Evolutionary conservation across 1,140 invertebrate genomes (phyloP), one percentile per base, ranked within the genome.

Genomic region (Whitmania pigra): DNA sequence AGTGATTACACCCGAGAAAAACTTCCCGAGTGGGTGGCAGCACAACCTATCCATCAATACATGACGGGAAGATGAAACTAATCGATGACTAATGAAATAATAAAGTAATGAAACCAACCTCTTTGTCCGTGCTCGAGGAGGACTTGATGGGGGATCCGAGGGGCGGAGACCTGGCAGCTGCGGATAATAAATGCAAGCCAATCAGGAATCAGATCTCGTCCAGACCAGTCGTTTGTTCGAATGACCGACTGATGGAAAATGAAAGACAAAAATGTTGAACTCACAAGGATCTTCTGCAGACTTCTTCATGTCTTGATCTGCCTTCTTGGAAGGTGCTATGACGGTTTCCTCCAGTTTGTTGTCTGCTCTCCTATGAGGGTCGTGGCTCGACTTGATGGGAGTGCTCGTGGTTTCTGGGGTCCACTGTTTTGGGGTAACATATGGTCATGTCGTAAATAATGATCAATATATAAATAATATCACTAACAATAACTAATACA

Each of bases 401-500:
- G 69, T 70, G 43, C 69, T 70, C 22, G 69, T 70, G 29, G 31
- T 49, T n/a, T 70, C 69, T 1, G 69, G 69, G 11, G 40, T 22
- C 69, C 69, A 70, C 69, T 70, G 49, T 53, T 53, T 5, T 3
- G 53, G n/a, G 36, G 36, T 63, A 11, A 63, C 9, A 17, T 17
- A 60, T 6, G 15, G 43, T 4, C 43, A 49, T 11, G 43, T 49
- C 15, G 43, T 36, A 36, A 36, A 11, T 13, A 5, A 49, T 11
- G 43, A 36, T 36, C 40, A 43, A 43, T 43, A 43, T 43, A 5
- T 6, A 6, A 13, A 43, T 43, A 43, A 43, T 43, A 43, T 43
- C 5, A 43, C 13, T 6, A 6, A 43, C 40, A 6, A 43, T 43
- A 5, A 43, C 40, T 13, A 43, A n/a, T n/a, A n/a, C 40, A 43